phyloP scores from a whole-genome alignment of 2,113 vertebrate species.

The Neotoma lepida region DNA sequence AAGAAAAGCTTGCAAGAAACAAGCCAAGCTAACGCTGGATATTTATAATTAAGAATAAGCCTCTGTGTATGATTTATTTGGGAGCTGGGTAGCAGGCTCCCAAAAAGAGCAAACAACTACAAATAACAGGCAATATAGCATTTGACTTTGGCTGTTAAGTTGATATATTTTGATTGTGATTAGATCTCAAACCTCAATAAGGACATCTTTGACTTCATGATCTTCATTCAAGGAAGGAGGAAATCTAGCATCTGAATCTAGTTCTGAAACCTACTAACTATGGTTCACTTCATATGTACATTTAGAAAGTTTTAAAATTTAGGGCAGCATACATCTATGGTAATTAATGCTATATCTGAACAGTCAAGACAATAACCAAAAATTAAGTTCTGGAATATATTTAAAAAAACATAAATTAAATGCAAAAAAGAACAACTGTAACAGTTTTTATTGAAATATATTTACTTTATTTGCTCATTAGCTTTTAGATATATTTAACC shows the following conservation, averaged over 20 bases:
- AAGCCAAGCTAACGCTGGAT: too few species aligned
- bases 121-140: not conserved
- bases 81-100: too few species aligned
- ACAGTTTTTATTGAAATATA: not conserved
- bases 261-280: not conserved
- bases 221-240: not conserved
- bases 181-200: not conserved
- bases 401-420: not conserved
- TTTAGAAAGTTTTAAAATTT: not conserved
- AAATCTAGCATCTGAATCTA: not conserved
- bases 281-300: not conserved
- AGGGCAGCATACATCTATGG: not conserved
- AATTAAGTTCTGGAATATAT: not conserved
- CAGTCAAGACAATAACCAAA: not conserved
- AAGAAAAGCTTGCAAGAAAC: too few species aligned
- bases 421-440: not conserved
- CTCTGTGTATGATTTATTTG: too few species aligned
- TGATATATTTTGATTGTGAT: not conserved
- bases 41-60: too few species aligned
- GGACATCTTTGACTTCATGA: not conserved
- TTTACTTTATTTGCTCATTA: not conserved
- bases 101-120: too few species aligned
- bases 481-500: not conserved
- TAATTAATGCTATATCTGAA: not conserved
- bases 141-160: not conserved